These are phyloP conservation scores for Coccyzus lansbergi DNA, from an alignment of 2,797 vertebrate genomes.

Conservation along the genomic window DNA sequence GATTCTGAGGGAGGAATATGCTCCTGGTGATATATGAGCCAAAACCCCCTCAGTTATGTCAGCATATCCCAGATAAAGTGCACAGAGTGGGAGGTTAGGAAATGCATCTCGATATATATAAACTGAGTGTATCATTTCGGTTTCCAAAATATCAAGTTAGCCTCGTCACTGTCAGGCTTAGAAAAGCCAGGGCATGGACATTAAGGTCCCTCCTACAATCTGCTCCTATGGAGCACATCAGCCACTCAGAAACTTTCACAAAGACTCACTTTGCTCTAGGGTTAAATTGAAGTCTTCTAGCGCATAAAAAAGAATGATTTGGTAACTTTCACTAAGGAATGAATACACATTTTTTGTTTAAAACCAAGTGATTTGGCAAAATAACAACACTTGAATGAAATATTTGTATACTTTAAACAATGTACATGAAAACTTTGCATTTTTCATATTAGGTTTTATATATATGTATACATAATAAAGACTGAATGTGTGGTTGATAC, in stretches of 20 bases:
- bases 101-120: background rate
- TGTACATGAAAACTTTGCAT: background rate
- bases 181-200: background rate
- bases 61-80: background rate
- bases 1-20: background rate
- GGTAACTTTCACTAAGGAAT: background rate
- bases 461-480: background rate
- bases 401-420: background rate
- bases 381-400: background rate
- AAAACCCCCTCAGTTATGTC: background rate
- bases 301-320: background rate
- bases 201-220: background rate
- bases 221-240: background rate
- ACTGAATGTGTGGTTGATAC: background rate
- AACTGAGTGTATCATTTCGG: background rate
- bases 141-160: background rate
- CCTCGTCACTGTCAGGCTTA: background rate
- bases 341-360: background rate
- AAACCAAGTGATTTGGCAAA: background rate
- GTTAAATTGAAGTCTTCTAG: background rate
- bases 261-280: background rate
- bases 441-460: background rate
- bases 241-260: background rate
- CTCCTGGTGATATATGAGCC: background rate
- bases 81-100: slow-evolving; percentile 1